Conservation (phyloP, 2,797 vertebrate species). For the Esox lucius region DNA sequence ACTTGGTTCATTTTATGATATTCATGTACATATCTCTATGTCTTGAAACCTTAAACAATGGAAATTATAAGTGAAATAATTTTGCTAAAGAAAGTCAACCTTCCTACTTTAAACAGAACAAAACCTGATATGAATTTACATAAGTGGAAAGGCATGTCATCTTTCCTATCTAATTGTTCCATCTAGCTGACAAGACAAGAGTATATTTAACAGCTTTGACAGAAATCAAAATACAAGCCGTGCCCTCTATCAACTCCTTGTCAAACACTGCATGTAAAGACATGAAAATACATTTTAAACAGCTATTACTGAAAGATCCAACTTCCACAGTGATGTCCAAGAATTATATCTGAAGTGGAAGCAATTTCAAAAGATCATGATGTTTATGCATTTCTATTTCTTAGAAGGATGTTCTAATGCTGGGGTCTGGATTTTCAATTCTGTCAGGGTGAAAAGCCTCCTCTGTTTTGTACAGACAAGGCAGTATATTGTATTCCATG, state of each 20-base stretch:
- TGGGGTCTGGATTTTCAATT: conserved; percentile 17
- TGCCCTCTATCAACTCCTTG: background rate
- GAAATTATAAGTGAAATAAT: background rate
- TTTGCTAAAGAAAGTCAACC: background rate
- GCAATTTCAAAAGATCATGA: conserved; percentile 19
- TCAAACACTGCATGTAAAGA: too few relatives aligned
- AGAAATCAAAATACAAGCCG: background rate
- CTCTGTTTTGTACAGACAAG: conserved; percentile 61
- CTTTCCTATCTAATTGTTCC: background rate
- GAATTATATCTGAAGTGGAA: background rate
- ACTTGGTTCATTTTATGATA: background rate
- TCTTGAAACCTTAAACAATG: background rate
- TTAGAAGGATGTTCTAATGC: conserved; percentile 3
- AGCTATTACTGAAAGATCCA: background rate
- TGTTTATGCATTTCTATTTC: conserved; percentile 34
- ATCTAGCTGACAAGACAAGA: conserved; percentile 1
- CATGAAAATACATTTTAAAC: background rate
- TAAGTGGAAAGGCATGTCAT: background rate
- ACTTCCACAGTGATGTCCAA: background rate
- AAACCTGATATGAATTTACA: background rate
- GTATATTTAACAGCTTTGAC: background rate
- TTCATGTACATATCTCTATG: background rate
- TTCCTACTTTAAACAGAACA: background rate
- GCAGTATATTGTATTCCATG: conserved; percentile 54
- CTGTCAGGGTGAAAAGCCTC: conserved; percentile 47